Evolutionary conservation across 1,140 invertebrate genomes (phyloP).

Genomic region (Drosophila quadrilineata): DNA sequence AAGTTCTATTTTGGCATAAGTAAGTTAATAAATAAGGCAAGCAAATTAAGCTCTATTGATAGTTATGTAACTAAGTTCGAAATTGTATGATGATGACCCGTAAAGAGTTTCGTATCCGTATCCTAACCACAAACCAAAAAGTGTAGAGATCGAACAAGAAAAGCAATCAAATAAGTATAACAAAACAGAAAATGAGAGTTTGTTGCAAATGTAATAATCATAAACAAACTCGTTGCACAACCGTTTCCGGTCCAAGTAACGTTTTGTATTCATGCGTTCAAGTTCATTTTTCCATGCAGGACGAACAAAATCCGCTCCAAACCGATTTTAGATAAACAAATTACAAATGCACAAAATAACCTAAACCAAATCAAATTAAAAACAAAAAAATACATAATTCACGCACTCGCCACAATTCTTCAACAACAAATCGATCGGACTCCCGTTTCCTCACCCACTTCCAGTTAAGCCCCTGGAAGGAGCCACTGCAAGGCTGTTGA

Average conservation of each 20-base stretch:
- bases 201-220: constrained; percentile 37
- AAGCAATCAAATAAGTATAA: constrained; percentile 20
- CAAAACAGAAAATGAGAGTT: constrained; percentile 49
- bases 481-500: constrained; percentile 6
- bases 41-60: constrained; percentile 30
- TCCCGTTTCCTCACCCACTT: no score
- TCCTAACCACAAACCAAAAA: constrained; percentile 62
- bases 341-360: constrained; percentile 46
- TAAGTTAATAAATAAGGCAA: constrained; percentile 48
- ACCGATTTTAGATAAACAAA: constrained; percentile 67
- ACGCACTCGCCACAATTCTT: constrained; percentile 23
- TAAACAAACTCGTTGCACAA: constrained; percentile 64
- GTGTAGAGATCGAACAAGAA: constrained; percentile 29
- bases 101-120: constrained; percentile 35
- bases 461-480: neutral
- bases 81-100: constrained; percentile 27
- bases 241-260: constrained; percentile 70
- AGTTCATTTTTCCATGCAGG: constrained; percentile 81
- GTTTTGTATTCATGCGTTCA: constrained; percentile 81
- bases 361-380: constrained; percentile 24
- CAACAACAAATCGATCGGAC: constrained; percentile 5
- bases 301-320: constrained; percentile 63
- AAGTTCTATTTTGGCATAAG: constrained; percentile 41
- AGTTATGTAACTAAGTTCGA: constrained; percentile 54
- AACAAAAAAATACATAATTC: constrained; percentile 26